Percentiles rank a stretch among this genome's conserved stretches.
These are phyloP conservation scores for Hartigia nigra DNA, from an alignment of 2,888 invertebrate species.

Conservation along the genomic window DNA sequence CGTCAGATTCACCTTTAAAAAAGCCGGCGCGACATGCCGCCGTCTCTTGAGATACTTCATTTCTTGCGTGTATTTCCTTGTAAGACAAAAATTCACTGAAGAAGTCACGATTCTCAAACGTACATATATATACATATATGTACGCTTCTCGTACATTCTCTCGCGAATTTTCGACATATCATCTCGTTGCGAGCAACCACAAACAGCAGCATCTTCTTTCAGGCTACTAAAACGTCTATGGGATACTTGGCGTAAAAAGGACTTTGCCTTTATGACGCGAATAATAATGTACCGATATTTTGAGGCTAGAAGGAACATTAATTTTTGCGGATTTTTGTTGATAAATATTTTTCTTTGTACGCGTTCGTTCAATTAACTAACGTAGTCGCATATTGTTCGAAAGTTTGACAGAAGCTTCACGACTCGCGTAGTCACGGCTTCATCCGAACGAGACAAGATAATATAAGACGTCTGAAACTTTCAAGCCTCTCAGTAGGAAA, in stretches of 20 bases:
- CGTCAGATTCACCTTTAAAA: slow-evolving; percentile 8
- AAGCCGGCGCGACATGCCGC: neutral
- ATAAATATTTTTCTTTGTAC: neutral
- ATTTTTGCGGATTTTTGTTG: neutral
- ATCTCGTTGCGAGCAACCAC: neutral
- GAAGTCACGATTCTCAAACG: neutral
- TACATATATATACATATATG: neutral
- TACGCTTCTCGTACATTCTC: neutral
- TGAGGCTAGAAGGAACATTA: too few relatives aligned
- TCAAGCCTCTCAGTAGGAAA: neutral
- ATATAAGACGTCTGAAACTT: neutral
- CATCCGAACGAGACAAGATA: neutral
- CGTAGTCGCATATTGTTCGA: too few relatives aligned
- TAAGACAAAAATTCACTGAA: neutral
- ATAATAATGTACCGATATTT: neutral
- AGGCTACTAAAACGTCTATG: neutral
- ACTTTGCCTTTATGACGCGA: neutral
- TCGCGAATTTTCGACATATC: neutral
- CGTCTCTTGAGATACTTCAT: neutral
- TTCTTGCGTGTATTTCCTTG: neutral
- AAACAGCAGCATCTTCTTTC: neutral
- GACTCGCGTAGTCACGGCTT: too few relatives aligned
- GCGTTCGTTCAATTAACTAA: neutral
- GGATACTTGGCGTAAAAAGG: neutral
- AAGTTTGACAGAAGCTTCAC: too few relatives aligned